phyloP scores from a whole-genome alignment of 2,113 vertebrate species.

The Clarias batrachus region DNA sequence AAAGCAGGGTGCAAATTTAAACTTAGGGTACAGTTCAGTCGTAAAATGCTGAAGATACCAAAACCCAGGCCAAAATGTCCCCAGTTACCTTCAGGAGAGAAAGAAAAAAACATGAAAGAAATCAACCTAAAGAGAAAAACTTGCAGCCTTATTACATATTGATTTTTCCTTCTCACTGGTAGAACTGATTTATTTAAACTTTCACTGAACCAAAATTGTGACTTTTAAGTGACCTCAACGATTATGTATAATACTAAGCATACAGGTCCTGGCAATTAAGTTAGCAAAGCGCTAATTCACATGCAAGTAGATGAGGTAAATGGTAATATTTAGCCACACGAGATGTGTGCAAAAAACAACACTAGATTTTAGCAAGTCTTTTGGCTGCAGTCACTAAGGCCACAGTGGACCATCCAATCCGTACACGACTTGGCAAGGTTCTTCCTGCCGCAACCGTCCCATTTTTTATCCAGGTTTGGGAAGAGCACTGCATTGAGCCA shows the following conservation, averaged over 20 bases:
- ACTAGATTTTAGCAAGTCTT: no score
- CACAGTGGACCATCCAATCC: no score
- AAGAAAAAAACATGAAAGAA: neutral
- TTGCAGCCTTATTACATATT: neutral
- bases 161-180: neutral
- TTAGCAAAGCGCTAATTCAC: neutral
- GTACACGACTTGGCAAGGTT: no score
- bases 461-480: no score
- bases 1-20: slow-evolving; percentile 57
- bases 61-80: neutral
- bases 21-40: slow-evolving; percentile 63
- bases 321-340: no score
- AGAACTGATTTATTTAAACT: neutral
- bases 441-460: no score
- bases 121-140: neutral
- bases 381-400: no score
- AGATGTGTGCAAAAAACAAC: neutral
- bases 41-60: slow-evolving; percentile 54
- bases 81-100: neutral
- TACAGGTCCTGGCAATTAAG: neutral
- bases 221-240: neutral
- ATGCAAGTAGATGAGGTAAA: neutral
- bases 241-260: neutral
- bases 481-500: no score
- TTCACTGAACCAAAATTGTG: neutral